phyloP scores from a whole-genome alignment of 2,888 invertebrate genomes.

The Ophion obscuratus region DNA sequence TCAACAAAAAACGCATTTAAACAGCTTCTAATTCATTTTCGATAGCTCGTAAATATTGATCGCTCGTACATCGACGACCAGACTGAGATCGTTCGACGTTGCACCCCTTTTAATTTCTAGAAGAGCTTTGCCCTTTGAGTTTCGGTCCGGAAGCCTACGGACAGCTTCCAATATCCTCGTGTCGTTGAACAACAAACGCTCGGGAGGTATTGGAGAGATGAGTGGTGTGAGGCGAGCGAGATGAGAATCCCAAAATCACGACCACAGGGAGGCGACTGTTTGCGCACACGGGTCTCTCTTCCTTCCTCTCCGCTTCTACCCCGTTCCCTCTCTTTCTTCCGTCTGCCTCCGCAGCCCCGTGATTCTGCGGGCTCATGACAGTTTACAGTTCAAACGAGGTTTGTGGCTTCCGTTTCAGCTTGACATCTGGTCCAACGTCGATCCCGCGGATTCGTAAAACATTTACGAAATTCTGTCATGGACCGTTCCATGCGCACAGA shows the following conservation, averaged over 20 bases:
- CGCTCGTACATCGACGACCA: not conserved
- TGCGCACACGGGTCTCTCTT: not conserved
- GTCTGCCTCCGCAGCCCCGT: not conserved
- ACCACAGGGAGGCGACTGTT: slow-evolving; percentile 7
- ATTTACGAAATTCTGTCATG: slow-evolving; percentile 70
- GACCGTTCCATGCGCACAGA: slow-evolving; percentile 30
- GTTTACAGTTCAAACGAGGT: slow-evolving; percentile 37
- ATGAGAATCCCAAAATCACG: slow-evolving; percentile 36
- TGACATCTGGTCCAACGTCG: slow-evolving; percentile 20
- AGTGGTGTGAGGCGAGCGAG: not conserved
- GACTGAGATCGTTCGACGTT: not conserved
- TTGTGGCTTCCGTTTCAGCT: slow-evolving; percentile 22
- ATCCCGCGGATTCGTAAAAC: slow-evolving; percentile 72
- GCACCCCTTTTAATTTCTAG: not conserved
- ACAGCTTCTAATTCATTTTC: not conserved
- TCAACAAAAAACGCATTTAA: not conserved
- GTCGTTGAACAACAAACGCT: slow-evolving; percentile 41
- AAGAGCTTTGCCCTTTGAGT: slow-evolving; percentile 5
- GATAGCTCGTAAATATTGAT: not conserved
- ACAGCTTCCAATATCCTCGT: slow-evolving; percentile 35
- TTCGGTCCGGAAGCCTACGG: slow-evolving; percentile 24
- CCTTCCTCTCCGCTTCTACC: not conserved
- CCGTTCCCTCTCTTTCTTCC: not conserved
- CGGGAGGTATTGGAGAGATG: slow-evolving; percentile 17
- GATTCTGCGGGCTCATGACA: slow-evolving; percentile 26